Conservation (phyloP, 2,797 vertebrate genomes). For the Lacerta agilis region DNA sequence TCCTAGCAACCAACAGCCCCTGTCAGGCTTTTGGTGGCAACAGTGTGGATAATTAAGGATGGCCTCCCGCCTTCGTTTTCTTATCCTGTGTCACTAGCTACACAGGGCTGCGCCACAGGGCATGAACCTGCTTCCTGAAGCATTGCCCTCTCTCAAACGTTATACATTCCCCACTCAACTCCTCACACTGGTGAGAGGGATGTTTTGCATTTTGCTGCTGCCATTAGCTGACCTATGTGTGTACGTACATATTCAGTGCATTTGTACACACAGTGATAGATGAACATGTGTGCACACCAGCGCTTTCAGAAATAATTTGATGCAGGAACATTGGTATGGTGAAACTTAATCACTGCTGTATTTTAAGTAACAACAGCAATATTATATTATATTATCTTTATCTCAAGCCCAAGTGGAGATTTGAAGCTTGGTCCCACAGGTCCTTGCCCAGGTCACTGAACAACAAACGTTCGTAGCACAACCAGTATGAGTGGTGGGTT, state of each 20-base stretch:
- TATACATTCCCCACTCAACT: background rate
- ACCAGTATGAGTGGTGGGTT: background rate
- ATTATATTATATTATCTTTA: too few species aligned
- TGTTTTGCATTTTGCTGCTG: background rate
- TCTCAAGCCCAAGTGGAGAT: too few species aligned
- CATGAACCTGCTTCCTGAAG: background rate
- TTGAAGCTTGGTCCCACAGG: too few species aligned
- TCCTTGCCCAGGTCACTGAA: background rate
- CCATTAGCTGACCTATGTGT: background rate
- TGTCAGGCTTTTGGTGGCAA: background rate
- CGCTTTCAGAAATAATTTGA: background rate
- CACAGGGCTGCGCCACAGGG: background rate
- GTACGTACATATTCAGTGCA: too few species aligned
- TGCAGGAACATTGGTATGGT: background rate
- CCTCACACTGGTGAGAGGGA: background rate
- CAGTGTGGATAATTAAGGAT: background rate
- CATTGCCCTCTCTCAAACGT: background rate
- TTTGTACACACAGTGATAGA: background rate
- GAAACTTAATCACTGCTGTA: background rate
- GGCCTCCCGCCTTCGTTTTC: background rate
- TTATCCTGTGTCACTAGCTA: background rate
- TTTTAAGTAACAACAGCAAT: too few species aligned
- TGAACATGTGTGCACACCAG: background rate
- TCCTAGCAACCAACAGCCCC: constrained; percentile 2
- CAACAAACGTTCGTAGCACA: background rate